phyloP scores from a whole-genome alignment of 2,888 invertebrate genomes.

The Cosmia pyralina region DNA sequence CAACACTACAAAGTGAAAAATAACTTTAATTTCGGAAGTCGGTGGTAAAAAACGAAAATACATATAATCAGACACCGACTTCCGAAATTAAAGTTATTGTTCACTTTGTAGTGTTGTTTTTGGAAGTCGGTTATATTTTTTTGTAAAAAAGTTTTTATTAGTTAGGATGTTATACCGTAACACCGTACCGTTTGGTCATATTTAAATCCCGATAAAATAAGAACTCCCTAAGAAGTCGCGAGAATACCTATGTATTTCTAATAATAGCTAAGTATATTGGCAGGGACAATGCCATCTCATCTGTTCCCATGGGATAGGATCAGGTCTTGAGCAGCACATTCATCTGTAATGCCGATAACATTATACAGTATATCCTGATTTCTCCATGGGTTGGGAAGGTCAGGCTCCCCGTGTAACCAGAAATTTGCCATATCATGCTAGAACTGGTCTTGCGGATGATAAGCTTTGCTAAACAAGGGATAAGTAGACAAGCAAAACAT shows the following conservation, averaged over 20 bases:
- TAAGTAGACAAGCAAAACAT: slow-evolving; percentile 5
- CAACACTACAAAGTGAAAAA: too few relatives aligned
- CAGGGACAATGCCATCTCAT: slow-evolving; percentile 30
- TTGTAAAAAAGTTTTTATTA: too few relatives aligned
- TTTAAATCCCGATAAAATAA: background rate
- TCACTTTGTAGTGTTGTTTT: too few relatives aligned
- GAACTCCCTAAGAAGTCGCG: background rate
- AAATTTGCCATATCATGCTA: slow-evolving; percentile 37
- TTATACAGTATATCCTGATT: slow-evolving; percentile 46
- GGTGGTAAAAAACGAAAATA: too few relatives aligned
- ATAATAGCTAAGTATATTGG: background rate
- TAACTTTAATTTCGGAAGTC: too few relatives aligned
- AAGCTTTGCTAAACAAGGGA: slow-evolving; percentile 20
- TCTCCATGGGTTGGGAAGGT: slow-evolving; percentile 46
- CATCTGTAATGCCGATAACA: slow-evolving; percentile 39
- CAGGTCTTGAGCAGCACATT: slow-evolving; percentile 20
- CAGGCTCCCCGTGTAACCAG: slow-evolving; percentile 23
- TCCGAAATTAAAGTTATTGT: too few relatives aligned
- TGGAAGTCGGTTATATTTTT: too few relatives aligned
- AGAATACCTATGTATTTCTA: background rate
- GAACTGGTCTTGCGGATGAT: slow-evolving; percentile 44
- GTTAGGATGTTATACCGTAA: background rate
- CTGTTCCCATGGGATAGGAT: slow-evolving; percentile 45
- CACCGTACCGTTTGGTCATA: background rate
- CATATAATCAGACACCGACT: too few relatives aligned